Base-by-base conservation (phyloP, 1,140 invertebrate genomes). In the Drosophila sp. region DNA sequence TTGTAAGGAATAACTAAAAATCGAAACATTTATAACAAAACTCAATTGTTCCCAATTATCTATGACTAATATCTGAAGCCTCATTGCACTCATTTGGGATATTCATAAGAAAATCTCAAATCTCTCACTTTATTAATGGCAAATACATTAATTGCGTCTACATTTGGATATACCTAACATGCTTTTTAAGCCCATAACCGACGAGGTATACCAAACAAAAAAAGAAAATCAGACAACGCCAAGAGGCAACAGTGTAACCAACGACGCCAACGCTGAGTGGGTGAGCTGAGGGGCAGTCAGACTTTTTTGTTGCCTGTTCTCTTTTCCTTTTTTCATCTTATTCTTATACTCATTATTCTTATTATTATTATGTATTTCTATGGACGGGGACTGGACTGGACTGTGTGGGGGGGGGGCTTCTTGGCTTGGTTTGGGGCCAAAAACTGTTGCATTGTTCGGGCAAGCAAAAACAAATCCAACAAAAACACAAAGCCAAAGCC, bases 401-500 rank as follows among this genome's bases (percentile, higher is more conserved):
- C 29, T 32, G 69, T 44, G 54, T 41, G 73, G 47, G 58, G 55
- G 44, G 72, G 38, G 23, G 50, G 38, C 57, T 55, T 70, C 8
- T 61, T 27, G 55, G 32, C 67, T 35, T 50, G 57, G 73, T 57
- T 44, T 50, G 23, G 41, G 23, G 57, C 66, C 65, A 61, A 62
- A 77, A 77, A 77, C 75, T 77, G 75, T 77, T 77, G 75, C 75
- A 77, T 77, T 77, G 74, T 77, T 77, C 68, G 47, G 57, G 60
- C 73, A 64, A 70, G 56, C 62, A 25, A 66, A 30, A 35, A 70
- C 32, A 32, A 54, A 64, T 23, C 25, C 8, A 11, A 27, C 1
- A 56, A 56, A 27, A 8, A 73, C 25, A 55, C 38, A 60, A 57
- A 74, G 25, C 66, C 27, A 44, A 0, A 30, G 50, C 32, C 50